Evolutionary conservation across 2,113 vertebrate species (phyloP).

Genomic region (Grus americana): DNA sequence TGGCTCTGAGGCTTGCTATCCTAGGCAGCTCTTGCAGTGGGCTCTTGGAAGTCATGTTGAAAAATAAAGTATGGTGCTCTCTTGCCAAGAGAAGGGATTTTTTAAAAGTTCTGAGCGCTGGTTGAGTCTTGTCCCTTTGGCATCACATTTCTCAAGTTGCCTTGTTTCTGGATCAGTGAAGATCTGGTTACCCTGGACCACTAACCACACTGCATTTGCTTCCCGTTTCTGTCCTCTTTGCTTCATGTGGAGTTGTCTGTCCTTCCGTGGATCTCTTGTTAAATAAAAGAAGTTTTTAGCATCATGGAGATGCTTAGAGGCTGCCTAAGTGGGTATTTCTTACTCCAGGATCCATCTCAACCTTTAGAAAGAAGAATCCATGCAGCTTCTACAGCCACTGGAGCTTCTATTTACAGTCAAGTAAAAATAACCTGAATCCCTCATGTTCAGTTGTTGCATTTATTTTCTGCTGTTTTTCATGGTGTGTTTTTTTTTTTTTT

Average conservation of each 20-base stretch:
- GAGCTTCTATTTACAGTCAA: not conserved
- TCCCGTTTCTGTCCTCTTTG: not conserved
- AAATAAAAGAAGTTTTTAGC: not conserved
- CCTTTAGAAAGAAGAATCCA: not conserved
- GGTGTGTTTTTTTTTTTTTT: not conserved
- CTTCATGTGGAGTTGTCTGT: not conserved
- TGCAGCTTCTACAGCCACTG: not conserved
- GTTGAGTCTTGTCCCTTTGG: not conserved
- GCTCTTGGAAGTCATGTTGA: not conserved
- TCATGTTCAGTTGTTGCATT: not conserved
- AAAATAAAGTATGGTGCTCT: not conserved
- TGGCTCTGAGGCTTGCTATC: not conserved
- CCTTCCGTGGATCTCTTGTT: not conserved
- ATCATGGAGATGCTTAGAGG: not conserved
- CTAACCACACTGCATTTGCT: not conserved
- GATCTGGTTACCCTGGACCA: not conserved
- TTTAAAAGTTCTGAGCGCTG: not conserved
- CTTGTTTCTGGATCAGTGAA: not conserved
- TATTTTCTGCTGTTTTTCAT: not conserved
- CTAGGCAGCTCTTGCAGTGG: not conserved
- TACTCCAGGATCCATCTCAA: not conserved
- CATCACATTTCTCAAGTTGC: not conserved
- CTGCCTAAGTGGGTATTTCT: not conserved
- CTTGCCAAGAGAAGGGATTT: not conserved
- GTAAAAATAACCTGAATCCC: not conserved